Base-by-base conservation (phyloP, 2,888 invertebrate species). In the Ornithoptera alexandrae region DNA sequence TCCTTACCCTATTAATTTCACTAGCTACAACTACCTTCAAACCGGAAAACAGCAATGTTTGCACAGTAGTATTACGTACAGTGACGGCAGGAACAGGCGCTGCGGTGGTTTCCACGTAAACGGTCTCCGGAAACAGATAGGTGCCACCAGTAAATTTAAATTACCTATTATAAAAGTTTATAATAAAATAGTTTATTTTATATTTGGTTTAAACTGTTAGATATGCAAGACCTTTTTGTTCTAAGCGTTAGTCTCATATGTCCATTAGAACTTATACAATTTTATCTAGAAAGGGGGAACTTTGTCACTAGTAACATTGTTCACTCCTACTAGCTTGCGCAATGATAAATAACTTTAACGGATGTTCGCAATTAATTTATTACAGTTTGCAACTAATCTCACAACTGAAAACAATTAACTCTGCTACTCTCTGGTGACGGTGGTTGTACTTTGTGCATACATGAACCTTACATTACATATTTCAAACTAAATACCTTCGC, bases 381-480 rank as follows among this genome's bases (percentile, higher is more conserved):
- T 42, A 61, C 61, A 65, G 69, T 65, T 69, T 65, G 69, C 65
- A 69, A 69, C 65, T 65, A 69, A 69, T 69, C 64, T 65, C 56
- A 69, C 60, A 61, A 69, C 69, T 65, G 64, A 69, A 69, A 65
- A 60, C 69, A 65, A 69, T 60, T 69, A 65, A 69, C 65, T 69
- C 24, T 17, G 63, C 20, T 12, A 64, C 57, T 57, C 62, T 56
- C 62, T 56, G 39, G 67, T 62, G 57, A 58, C 57, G 5, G 57
- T 53, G n/a, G 53, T 53, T n/a, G n/a, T 22, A 57, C 22, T 15
- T 22, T 15, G 57, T 58, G 20, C 22, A 58, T 22, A 58, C 12
- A 22, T 58, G 10, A 22, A 58, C 22, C 15, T 58, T 58, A 58
- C 15, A n/a, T 22, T 12, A 57, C 20, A 20, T 20, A 20, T 20